Evolutionary conservation across 2,888 invertebrate species (phyloP).

Genomic region (Heliothis peltigera): DNA sequence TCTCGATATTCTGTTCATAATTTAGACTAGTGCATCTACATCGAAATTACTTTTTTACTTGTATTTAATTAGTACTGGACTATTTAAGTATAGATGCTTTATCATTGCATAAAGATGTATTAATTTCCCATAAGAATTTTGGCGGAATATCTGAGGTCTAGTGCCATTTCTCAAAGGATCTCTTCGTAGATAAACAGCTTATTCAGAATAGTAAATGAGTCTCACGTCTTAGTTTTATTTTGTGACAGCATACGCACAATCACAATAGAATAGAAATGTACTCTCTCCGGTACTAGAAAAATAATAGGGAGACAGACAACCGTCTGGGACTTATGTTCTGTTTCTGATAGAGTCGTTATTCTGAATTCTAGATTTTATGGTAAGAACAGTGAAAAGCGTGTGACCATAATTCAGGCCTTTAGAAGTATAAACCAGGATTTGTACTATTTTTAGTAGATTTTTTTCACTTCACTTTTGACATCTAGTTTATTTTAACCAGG

Average conservation of each 20-base stretch:
- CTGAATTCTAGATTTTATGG: neutral
- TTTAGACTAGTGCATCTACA: too few species aligned
- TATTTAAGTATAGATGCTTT: neutral
- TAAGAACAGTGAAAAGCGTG: too few species aligned
- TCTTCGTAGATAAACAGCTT: neutral
- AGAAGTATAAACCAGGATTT: too few species aligned
- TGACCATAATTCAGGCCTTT: too few species aligned
- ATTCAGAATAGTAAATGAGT: neutral
- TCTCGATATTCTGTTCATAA: too few species aligned
- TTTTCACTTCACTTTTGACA: too few species aligned
- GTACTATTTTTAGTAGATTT: too few species aligned
- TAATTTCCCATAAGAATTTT: conserved; percentile 5
- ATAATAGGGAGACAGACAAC: neutral
- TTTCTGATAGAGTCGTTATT: neutral
- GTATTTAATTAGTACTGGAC: too few species aligned
- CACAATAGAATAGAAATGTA: neutral
- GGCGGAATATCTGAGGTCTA: conserved; percentile 8
- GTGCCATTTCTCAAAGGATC: conserved; percentile 7
- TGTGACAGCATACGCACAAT: neutral
- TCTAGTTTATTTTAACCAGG: too few species aligned
- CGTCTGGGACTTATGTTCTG: neutral
- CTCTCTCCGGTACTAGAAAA: neutral
- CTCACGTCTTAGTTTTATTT: conserved; percentile 1
- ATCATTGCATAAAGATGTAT: conserved; percentile 30
- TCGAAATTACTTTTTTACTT: too few species aligned